Percentiles rank a stretch among this genome's conserved stretches.
phyloP scores from a whole-genome alignment of 1,140 invertebrate species.

The Neelides sp. region DNA sequence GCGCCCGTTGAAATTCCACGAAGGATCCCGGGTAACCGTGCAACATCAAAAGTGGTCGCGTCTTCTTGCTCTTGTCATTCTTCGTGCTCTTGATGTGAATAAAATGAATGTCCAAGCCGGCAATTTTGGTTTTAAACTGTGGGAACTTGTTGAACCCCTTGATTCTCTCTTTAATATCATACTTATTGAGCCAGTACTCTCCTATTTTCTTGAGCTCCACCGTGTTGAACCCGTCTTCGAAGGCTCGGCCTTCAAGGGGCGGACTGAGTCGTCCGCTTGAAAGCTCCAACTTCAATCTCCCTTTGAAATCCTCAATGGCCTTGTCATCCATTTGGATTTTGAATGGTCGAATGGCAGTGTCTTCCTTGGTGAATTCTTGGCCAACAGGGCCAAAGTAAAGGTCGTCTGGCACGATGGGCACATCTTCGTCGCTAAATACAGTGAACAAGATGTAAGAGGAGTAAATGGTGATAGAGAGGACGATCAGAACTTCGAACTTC shows the following conservation, averaged over 20 bases:
- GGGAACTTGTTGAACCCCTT: slow-evolving; percentile 38
- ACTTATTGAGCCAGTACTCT: slow-evolving; percentile 41
- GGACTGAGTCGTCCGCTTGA: slow-evolving; percentile 36
- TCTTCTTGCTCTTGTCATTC: slow-evolving; percentile 3
- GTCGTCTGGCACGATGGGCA: slow-evolving; percentile 33
- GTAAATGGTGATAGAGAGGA: neutral
- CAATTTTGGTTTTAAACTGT: slow-evolving; percentile 42
- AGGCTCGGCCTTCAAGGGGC: slow-evolving; percentile 54
- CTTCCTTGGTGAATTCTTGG: slow-evolving; percentile 12
- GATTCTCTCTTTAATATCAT: slow-evolving; percentile 41
- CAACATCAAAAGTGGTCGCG: slow-evolving; percentile 46
- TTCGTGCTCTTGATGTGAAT: slow-evolving; percentile 27
- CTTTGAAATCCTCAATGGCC: slow-evolving; percentile 47
- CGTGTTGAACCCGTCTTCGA: slow-evolving; percentile 65
- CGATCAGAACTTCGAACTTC: neutral
- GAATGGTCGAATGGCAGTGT: slow-evolving; percentile 26
- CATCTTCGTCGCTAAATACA: neutral
- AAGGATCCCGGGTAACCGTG: slow-evolving; percentile 88
- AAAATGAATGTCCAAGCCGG: slow-evolving; percentile 41
- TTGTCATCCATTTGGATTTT: slow-evolving; percentile 24
- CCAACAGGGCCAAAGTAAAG: slow-evolving; percentile 41
- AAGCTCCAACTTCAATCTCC: slow-evolving; percentile 44
- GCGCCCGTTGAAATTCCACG: slow-evolving; percentile 69
- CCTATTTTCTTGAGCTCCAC: slow-evolving; percentile 52
- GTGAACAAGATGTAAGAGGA: neutral